Evolutionary conservation across 92 coral and sea anemone species (phyloP).

Genomic region (Epizoanthus fatuus): DNA sequence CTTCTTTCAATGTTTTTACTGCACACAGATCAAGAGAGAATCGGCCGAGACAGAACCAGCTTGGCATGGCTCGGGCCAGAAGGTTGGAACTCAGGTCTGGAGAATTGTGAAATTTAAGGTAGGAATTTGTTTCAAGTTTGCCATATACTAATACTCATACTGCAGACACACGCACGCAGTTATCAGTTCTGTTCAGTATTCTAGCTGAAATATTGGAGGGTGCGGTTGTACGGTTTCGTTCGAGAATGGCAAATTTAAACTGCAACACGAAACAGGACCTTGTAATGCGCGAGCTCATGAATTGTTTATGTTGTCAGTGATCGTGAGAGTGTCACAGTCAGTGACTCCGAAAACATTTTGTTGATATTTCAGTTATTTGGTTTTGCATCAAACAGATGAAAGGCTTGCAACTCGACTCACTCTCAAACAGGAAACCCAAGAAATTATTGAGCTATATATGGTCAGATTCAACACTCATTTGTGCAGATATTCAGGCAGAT

Average conservation of each 20-base stretch:
- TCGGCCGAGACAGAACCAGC: constrained; percentile 76
- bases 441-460: constrained; percentile 3
- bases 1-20: not conserved
- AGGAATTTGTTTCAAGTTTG: too few relatives aligned
- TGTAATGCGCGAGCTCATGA: not conserved
- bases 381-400: too few relatives aligned
- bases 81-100: constrained; percentile 82
- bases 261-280: not conserved
- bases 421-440: not conserved
- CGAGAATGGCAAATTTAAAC: not conserved
- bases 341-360: not conserved
- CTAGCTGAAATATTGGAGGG: not conserved
- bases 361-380: not conserved
- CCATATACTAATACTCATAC: too few relatives aligned
- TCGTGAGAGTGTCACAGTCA: too few relatives aligned
- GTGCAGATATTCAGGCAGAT: not conserved
- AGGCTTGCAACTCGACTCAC: too few relatives aligned
- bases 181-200: not conserved
- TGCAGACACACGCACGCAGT: too few relatives aligned
- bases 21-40: constrained; percentile 74
- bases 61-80: constrained; percentile 82
- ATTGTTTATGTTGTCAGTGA: not conserved
- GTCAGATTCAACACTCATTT: not conserved
- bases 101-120: constrained; percentile 87
- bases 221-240: not conserved